Percentiles rank a stretch among this genome's conserved stretches.
Evolutionary conservation across 2,113 vertebrate species (phyloP).

Genomic region (Empidonax alnorum): DNA sequence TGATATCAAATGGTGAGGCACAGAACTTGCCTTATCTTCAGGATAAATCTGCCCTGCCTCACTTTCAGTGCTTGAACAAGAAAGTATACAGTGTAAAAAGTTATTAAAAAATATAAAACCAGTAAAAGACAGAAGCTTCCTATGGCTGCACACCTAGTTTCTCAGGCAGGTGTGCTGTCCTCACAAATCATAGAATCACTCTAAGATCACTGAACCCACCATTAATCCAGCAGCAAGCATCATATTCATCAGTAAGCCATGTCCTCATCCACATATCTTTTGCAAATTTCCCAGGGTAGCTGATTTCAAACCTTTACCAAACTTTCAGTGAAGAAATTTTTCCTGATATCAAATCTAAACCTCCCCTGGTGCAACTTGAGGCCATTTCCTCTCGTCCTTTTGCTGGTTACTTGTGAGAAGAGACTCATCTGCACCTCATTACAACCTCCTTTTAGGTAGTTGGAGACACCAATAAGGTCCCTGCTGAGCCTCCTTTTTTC

Average conservation of each 20-base stretch:
- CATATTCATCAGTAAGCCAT: too few species aligned
- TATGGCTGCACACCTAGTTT: background rate
- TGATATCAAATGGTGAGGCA: fast-evolving
- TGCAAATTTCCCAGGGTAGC: background rate
- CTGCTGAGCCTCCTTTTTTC: background rate
- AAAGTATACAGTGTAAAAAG: background rate
- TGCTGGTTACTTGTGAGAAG: background rate
- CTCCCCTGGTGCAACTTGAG: background rate
- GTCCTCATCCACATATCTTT: background rate
- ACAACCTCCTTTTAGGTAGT: background rate
- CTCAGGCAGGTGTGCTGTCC: background rate
- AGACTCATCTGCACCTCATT: background rate
- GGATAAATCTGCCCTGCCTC: background rate
- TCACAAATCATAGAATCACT: background rate
- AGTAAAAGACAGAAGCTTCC: background rate
- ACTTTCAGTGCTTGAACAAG: background rate
- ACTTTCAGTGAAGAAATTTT: background rate
- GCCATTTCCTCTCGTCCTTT: background rate
- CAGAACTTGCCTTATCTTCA: background rate
- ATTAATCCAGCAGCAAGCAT: background rate
- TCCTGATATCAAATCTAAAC: background rate
- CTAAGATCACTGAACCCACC: background rate
- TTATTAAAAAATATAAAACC: background rate
- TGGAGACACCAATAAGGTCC: background rate
- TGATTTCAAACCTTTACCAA: background rate